A percentile compares a stretch with the other conserved stretches of the same genome.
These are phyloP conservation scores for Pseudolycoriella hygida DNA, from an alignment of 2,888 invertebrate genomes.

Conservation along the genomic window DNA sequence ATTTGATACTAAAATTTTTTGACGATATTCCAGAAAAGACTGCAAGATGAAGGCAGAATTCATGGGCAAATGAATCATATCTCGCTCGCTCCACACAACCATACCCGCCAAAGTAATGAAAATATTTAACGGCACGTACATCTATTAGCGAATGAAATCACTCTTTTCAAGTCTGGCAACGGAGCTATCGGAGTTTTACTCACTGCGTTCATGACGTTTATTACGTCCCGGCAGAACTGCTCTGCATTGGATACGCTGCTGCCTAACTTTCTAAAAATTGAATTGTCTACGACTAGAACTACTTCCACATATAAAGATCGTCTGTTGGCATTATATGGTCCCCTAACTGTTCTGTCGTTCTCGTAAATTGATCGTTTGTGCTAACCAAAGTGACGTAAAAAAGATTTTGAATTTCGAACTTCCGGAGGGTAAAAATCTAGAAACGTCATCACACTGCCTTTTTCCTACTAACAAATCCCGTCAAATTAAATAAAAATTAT, in stretches of 20 bases:
- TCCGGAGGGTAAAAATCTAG: too few relatives aligned
- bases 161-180: too few relatives aligned
- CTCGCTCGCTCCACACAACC: slow-evolving; percentile 82
- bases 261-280: slow-evolving; percentile 64
- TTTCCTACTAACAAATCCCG: too few relatives aligned
- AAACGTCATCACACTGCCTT: too few relatives aligned
- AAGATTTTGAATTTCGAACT: too few relatives aligned
- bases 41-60: slow-evolving; percentile 81
- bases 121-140: slow-evolving; percentile 88
- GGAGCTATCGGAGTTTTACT: slow-evolving; percentile 25
- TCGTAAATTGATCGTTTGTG: too few relatives aligned
- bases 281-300: slow-evolving; percentile 74
- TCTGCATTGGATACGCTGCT: slow-evolving; percentile 55
- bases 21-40: slow-evolving; percentile 79
- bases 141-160: slow-evolving; percentile 34
- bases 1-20: slow-evolving; percentile 53
- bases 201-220: slow-evolving; percentile 91
- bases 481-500: too few relatives aligned
- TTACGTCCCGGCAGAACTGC: slow-evolving; percentile 77
- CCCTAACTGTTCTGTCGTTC: too few relatives aligned
- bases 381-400: too few relatives aligned
- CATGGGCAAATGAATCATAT: slow-evolving; percentile 63
- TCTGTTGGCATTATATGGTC: slow-evolving; percentile 74
- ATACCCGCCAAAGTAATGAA: slow-evolving; percentile 93
- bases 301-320: slow-evolving; percentile 77